Percentiles rank a stretch among this genome's conserved stretches.
Conservation (phyloP, 2,888 invertebrate genomes). For the Anthrax anthrax region DNA sequence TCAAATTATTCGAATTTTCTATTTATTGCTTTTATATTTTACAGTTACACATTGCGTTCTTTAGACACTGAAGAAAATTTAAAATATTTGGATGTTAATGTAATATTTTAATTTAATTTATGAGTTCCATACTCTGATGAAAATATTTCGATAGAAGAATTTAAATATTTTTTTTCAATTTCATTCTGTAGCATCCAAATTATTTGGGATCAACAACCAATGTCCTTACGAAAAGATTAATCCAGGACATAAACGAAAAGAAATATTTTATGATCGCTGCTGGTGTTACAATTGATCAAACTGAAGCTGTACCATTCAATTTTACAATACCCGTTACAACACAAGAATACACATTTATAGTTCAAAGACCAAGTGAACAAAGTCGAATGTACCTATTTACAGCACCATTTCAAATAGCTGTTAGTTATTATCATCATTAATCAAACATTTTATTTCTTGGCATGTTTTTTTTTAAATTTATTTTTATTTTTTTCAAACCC, state of each 20-base stretch:
- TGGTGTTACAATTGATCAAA: slow-evolving; percentile 29
- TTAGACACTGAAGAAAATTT: no score
- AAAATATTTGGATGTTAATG: no score
- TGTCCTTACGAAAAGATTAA: slow-evolving; percentile 22
- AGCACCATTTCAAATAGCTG: slow-evolving; percentile 60
- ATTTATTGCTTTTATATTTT: neutral
- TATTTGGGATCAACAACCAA: slow-evolving; percentile 25
- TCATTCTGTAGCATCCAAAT: slow-evolving; percentile 13
- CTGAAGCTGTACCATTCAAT: slow-evolving; percentile 41
- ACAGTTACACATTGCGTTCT: no score
- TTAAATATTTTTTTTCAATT: slow-evolving; percentile 1
- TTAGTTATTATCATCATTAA: no score
- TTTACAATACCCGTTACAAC: slow-evolving; percentile 66
- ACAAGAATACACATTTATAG: slow-evolving; percentile 65
- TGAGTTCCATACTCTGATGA: no score
- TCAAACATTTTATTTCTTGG: no score
- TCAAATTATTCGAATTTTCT: no score
- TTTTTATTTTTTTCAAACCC: no score
- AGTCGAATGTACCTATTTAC: slow-evolving; percentile 72
- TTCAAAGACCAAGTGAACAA: slow-evolving; percentile 62
- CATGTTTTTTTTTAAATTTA: no score
- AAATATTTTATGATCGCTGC: slow-evolving; percentile 29
- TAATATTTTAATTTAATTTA: no score
- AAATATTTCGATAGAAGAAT: no score
- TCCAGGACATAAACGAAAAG: slow-evolving; percentile 22